These are phyloP conservation scores for Porites lobata DNA, from an alignment of 92 coral and sea anemone species.

Conservation along the genomic window DNA sequence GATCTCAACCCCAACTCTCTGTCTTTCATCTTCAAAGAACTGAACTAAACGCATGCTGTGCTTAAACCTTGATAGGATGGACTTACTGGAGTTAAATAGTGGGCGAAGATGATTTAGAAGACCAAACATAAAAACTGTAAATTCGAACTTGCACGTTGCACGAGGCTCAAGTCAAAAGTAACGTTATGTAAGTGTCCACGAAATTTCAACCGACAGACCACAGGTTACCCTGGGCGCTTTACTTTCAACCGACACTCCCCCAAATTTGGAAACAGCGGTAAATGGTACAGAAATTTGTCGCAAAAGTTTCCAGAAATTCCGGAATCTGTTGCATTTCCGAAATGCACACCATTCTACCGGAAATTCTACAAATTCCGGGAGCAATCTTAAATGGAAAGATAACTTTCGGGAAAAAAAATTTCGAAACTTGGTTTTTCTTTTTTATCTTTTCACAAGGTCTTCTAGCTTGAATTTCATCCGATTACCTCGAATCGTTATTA, in stretches of 20 bases:
- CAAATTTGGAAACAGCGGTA: neutral
- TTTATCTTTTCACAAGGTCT: too few species aligned
- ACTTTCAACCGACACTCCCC: too few species aligned
- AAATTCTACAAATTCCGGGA: too few species aligned
- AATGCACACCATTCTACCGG: too few species aligned
- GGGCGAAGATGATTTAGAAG: neutral
- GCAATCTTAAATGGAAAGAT: too few species aligned
- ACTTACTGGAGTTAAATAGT: neutral
- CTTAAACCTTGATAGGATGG: constrained; percentile 1
- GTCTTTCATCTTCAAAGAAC: constrained; percentile 77
- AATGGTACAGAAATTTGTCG: too few species aligned
- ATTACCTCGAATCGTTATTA: too few species aligned
- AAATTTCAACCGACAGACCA: neutral
- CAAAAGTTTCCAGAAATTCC: too few species aligned
- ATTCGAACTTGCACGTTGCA: neutral
- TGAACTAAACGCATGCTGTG: constrained; percentile 92
- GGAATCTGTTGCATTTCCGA: too few species aligned
- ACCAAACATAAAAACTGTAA: constrained; percentile 1
- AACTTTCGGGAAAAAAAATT: too few species aligned
- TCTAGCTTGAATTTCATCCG: too few species aligned
- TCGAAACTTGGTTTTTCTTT: too few species aligned
- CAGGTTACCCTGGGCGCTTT: neutral
- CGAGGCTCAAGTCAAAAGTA: neutral
- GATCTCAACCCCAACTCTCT: constrained; percentile 89
- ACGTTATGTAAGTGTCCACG: neutral